Evolutionary conservation across 1,140 invertebrate genomes (phyloP).

Genomic region (Nephotettix cincticeps): DNA sequence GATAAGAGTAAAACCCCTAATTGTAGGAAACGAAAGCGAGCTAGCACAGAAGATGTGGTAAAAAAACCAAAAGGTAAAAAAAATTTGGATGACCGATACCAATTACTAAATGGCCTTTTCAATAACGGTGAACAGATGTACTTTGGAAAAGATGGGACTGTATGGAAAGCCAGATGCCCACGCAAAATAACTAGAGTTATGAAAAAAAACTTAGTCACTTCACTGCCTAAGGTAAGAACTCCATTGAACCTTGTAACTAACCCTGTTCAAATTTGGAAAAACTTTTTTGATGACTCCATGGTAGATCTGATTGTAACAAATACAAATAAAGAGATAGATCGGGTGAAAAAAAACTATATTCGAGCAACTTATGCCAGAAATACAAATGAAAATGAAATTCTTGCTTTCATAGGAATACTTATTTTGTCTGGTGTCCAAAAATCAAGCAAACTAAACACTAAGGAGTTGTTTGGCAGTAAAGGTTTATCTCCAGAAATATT

Average conservation of each 20-base stretch:
- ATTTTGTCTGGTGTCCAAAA: not conserved
- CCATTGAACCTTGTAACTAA: not conserved
- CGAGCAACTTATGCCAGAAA: not conserved
- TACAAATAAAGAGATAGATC: not conserved
- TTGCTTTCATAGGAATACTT: not conserved
- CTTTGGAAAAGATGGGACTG: not conserved
- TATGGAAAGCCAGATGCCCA: not conserved
- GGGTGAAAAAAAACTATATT: not conserved
- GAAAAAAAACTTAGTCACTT: not conserved
- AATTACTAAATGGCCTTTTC: not conserved
- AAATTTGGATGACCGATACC: not conserved
- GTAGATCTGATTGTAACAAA: not conserved
- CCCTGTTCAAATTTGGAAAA: not conserved
- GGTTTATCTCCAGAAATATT: not conserved
- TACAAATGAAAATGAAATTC: not conserved
- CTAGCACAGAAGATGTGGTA: not conserved
- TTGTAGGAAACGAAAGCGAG: not conserved
- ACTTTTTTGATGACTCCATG: not conserved
- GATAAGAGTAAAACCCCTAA: not conserved
- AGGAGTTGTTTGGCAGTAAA: not conserved
- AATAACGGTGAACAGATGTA: not conserved
- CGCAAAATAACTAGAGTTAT: not conserved
- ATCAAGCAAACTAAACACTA: not conserved
- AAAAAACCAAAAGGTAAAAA: not conserved
- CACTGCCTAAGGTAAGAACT: not conserved